Evolutionary conservation across 2,797 vertebrate species (phyloP), one percentile per base, ranked within the genome.

Genomic region (Geotrypetes seraphini): DNA sequence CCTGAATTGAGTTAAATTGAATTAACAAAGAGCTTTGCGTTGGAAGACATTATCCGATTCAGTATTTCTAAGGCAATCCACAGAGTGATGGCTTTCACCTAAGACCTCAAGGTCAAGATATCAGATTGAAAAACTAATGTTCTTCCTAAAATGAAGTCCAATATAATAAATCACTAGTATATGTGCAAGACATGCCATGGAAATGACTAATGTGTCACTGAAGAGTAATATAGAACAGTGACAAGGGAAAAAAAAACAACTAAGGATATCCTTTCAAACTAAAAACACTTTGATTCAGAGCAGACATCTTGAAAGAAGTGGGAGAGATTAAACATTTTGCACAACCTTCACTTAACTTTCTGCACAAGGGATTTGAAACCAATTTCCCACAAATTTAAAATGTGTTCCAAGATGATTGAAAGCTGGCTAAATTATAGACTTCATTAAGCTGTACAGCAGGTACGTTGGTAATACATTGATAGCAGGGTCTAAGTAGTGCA

Each of bases 171-270:
- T 39, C 34, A 45, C 71, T 56, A 48, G 53, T 54, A 40, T 58
- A 55, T n/a, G 2, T 30, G 24, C 31, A 50, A 58, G 38, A 45
- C 48, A 25, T 25, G 31, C 39, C 31, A 43, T 43, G 45, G 39
- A 59, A 50, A 57, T 39, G 43, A 28, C 63, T 60, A 50, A 51
- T 65, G 39, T 39, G 60, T 36, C 53, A 57, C 41, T 2, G 3
- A 56, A 57, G 43, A 57, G 36, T 56, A 51, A 63, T 61, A 53
- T n/a, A n/a, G 54, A 40, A 57, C 40, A 31, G 26, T 33, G 36
- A 67, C 49, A 63, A 66, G 62, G 65, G 66, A 71, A 73, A 58
- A 57, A 63, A 73, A 60, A 62, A 55, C 34, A 63, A n/a, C 49
- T 60, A 37, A 34, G 64, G 42, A 55, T 45, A 31, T 47, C 46